These are phyloP conservation scores for Apamea crenata DNA, from an alignment of 2,888 invertebrate species.

Conservation along the genomic window DNA sequence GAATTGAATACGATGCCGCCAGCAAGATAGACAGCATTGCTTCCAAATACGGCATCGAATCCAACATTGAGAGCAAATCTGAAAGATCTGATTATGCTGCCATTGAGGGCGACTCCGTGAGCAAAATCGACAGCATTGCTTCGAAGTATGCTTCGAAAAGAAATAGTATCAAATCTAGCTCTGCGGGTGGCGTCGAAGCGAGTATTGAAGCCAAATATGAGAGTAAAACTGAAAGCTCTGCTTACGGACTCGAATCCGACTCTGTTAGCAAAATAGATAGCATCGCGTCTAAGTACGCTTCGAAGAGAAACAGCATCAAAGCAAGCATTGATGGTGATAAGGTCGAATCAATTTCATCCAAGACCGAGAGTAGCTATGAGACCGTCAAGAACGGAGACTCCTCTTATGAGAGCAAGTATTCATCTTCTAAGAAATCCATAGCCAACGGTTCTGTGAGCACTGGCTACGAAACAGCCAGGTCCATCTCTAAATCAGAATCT, in stretches of 20 bases:
- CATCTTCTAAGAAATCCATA: slow-evolving; percentile 75
- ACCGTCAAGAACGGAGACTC: slow-evolving; percentile 79
- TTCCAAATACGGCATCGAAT: slow-evolving; percentile 79
- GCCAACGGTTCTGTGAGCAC: slow-evolving; percentile 82
- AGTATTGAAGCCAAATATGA: slow-evolving; percentile 65
- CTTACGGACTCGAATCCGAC: slow-evolving; percentile 65
- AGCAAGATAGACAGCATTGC: slow-evolving; percentile 76
- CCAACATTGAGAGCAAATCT: slow-evolving; percentile 68
- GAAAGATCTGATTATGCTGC: slow-evolving; percentile 66
- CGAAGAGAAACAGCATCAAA: slow-evolving; percentile 73
- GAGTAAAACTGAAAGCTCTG: slow-evolving; percentile 61
- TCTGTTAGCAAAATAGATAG: slow-evolving; percentile 72
- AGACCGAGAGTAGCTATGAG: slow-evolving; percentile 78
- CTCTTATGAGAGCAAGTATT: slow-evolving; percentile 79
- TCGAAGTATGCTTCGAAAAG: slow-evolving; percentile 72
- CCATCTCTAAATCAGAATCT: slow-evolving; percentile 79
- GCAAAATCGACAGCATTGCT: slow-evolving; percentile 70
- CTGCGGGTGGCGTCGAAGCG: slow-evolving; percentile 74
- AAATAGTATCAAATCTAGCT: slow-evolving; percentile 74
- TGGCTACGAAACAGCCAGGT: slow-evolving; percentile 73
- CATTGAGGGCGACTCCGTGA: slow-evolving; percentile 63
- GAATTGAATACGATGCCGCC: slow-evolving; percentile 72
- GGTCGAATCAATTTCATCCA: slow-evolving; percentile 76
- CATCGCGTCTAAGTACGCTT: slow-evolving; percentile 74
- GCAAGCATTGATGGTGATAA: slow-evolving; percentile 77